phyloP scores from a whole-genome alignment of 2,797 vertebrate genomes.

The Myotis pilosus region DNA sequence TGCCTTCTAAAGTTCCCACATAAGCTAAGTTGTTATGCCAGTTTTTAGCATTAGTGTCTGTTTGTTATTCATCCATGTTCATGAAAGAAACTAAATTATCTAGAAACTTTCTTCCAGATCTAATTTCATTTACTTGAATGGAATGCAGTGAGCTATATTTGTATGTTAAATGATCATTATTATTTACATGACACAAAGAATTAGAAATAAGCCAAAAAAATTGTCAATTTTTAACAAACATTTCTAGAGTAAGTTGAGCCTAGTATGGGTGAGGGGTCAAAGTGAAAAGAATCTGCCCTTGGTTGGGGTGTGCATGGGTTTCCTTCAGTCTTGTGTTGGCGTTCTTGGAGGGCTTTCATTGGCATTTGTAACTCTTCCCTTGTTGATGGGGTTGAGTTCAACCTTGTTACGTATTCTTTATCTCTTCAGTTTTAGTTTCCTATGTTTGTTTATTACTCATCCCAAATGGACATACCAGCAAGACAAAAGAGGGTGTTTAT shows the following conservation, averaged over 20 bases:
- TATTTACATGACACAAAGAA: not conserved
- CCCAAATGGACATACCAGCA: not conserved
- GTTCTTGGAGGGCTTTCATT: not conserved
- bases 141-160: not conserved
- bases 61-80: not conserved
- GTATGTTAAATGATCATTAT: not conserved
- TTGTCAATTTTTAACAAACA: not conserved
- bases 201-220: not conserved
- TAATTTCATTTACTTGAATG: not conserved
- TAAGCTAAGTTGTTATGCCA: not conserved
- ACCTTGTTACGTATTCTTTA: not conserved
- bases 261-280: not conserved
- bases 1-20: not conserved
- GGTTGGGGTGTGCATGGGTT: fast-evolving
- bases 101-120: not conserved
- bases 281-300: not conserved
- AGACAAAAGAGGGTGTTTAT: constrained; percentile 53
- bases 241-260: not conserved
- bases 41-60: not conserved
- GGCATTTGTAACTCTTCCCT: not conserved
- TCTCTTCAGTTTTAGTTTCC: not conserved
- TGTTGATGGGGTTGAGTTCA: not conserved
- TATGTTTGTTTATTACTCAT: not conserved
- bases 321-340: not conserved
- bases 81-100: not conserved